A percentile compares a stretch with the other conserved stretches of the same genome.
These are phyloP conservation scores for Naja naja DNA, from an alignment of 2,113 vertebrate species.

Conservation along the genomic window DNA sequence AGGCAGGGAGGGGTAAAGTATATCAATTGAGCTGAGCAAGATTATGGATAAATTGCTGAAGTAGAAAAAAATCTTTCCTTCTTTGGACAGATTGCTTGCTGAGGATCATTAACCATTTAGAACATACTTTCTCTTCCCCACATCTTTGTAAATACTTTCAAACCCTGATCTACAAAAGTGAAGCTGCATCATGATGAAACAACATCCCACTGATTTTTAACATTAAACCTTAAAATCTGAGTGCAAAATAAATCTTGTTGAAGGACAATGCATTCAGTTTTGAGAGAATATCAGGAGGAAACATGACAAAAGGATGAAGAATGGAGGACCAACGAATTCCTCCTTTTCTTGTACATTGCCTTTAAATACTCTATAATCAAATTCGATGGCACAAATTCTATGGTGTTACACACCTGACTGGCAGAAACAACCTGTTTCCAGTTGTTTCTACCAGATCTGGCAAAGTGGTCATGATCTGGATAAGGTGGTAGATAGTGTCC, in stretches of 20 bases:
- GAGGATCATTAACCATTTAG: constrained; percentile 69
- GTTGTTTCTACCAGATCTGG: neutral
- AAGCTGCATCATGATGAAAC: constrained; percentile 62
- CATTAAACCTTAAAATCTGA: constrained; percentile 52
- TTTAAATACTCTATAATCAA: constrained; percentile 21
- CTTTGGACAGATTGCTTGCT: constrained; percentile 60
- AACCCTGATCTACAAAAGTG: constrained; percentile 55
- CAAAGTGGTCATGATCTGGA: neutral
- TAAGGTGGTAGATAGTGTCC: neutral
- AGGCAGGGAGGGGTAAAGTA: neutral
- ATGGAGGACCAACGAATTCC: constrained; percentile 23
- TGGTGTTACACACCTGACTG: neutral
- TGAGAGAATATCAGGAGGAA: constrained; percentile 11
- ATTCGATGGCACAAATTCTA: neutral
- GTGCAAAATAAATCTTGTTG: constrained; percentile 41
- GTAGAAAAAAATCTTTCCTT: constrained; percentile 51
- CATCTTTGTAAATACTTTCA: constrained; percentile 48
- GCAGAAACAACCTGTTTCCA: neutral
- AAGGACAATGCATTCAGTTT: constrained; percentile 38
- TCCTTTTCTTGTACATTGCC: constrained; percentile 11
- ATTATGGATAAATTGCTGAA: constrained; percentile 63
- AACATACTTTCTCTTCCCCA: neutral
- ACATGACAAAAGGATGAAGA: neutral
- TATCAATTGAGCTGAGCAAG: constrained; percentile 51
- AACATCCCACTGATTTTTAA: constrained; percentile 61